A percentile compares a stretch with the other conserved stretches of the same genome.
phyloP scores from a whole-genome alignment of 2,797 vertebrate genomes.

The Sciaenops ocellatus region DNA sequence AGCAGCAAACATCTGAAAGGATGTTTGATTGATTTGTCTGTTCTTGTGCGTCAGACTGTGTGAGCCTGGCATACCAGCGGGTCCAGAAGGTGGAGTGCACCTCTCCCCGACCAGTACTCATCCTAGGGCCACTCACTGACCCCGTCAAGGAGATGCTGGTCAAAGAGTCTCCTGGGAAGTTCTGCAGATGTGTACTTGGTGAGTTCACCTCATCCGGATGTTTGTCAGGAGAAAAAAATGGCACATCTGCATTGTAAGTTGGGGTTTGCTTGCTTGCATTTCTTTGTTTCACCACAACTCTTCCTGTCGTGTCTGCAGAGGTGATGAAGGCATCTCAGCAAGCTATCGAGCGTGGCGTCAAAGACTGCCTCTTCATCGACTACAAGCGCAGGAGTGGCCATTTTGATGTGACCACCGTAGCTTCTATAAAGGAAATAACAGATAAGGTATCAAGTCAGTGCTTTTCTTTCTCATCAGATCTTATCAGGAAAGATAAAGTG shows the following conservation, averaged over 20 bases:
- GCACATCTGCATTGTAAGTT: too few relatives aligned
- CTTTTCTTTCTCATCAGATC: conserved; percentile 34
- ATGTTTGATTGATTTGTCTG: neutral
- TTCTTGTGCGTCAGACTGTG: conserved; percentile 85
- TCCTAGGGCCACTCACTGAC: conserved; percentile 95
- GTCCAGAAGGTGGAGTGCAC: conserved; percentile 97
- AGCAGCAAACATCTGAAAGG: neutral
- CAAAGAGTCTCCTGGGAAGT: conserved; percentile 95
- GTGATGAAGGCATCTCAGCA: conserved; percentile 99
- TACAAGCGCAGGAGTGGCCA: conserved; percentile 98
- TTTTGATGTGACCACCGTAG: conserved; percentile 98
- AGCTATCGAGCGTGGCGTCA: conserved; percentile 97
- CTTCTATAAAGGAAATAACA: conserved; percentile 97
- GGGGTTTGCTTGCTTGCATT: neutral
- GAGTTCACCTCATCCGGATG: conserved; percentile 60
- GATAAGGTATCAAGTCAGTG: conserved; percentile 88
- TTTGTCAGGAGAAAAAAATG: neutral
- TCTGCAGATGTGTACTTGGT: conserved; percentile 98
- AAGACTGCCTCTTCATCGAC: conserved; percentile 98
- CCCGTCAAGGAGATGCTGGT: conserved; percentile 98
- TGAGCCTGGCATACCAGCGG: conserved; percentile 95
- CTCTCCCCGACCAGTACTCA: conserved; percentile 92
- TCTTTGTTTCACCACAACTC: neutral
- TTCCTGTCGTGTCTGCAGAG: conserved; percentile 83
- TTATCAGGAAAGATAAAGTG: conserved; percentile 38